Evolutionary conservation across 2,113 vertebrate species (phyloP).

Genomic region (Ciconia stormi): DNA sequence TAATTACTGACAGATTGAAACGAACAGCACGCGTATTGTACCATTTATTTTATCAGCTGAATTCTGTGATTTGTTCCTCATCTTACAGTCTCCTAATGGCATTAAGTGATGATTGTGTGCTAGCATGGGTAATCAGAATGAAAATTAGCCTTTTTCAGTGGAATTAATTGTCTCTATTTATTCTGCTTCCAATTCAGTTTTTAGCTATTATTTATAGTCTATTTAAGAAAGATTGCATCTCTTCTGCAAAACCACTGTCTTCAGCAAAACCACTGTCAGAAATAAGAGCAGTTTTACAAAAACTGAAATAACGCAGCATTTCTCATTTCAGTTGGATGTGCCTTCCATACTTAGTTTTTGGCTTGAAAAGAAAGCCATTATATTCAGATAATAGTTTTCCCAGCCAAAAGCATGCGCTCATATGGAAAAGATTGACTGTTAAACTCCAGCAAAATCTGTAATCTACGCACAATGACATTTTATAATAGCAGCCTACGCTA

Average conservation of each 20-base stretch:
- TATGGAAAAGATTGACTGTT: conserved; percentile 62
- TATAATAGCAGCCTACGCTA: conserved; percentile 7
- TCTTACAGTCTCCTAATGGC: conserved; percentile 1
- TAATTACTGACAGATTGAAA: conserved; percentile 33
- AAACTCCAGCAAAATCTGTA: conserved; percentile 42
- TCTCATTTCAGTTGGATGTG: conserved; percentile 53
- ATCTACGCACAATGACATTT: conserved; percentile 29
- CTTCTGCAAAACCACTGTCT: conserved; percentile 57
- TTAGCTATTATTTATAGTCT: conserved; percentile 59
- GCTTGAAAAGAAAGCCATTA: conserved; percentile 61
- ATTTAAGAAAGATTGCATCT: conserved; percentile 60
- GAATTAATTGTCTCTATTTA: conserved; percentile 66
- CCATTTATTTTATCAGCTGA: conserved; percentile 53
- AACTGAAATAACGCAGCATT: conserved; percentile 38
- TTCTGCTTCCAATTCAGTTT: conserved; percentile 54
- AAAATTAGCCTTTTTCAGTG: conserved; percentile 59
- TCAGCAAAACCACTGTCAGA: conserved; percentile 65
- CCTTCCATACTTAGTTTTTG: conserved; percentile 46
- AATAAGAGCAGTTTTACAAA: conserved; percentile 52
- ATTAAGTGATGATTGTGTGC: conserved; percentile 51
- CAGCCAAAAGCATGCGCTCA: conserved; percentile 46
- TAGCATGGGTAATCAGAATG: conserved; percentile 49
- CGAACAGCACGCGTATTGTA: neutral
- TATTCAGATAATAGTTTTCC: conserved; percentile 63
- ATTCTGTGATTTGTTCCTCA: conserved; percentile 43